Base-by-base conservation (phyloP, 2,797 vertebrate genomes). In the Sphaeramia orbicularis region DNA sequence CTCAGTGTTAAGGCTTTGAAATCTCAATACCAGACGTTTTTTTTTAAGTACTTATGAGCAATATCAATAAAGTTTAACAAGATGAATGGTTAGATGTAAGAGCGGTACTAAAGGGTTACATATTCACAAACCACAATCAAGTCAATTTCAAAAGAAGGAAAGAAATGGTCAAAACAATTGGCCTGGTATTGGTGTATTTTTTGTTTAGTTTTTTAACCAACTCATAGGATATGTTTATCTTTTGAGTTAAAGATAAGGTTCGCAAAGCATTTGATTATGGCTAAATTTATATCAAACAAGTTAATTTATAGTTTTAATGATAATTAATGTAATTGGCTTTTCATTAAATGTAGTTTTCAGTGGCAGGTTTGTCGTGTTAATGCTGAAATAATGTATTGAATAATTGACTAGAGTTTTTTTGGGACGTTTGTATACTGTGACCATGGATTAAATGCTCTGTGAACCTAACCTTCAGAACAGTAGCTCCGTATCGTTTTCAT, bases 1-100 rank as follows among this genome's bases (percentile, higher is more conserved):
- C 86, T n/a, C 89, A 88, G 86, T 92, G 81, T 93, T 95, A 94
- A 94, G 93, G 92, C 92, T 93, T 93, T 88, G 53, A 83, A 89
- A 90, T 88, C 75, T 90, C 86, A 90, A 89, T 91, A 91, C 90
- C 90, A 92, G 81, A 87, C 84, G 65, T n/a, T n/a, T n/a, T 78
- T 83, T 77, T 82, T 84, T 83, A 83, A 72, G 79, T 86, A 85
- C 74, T 79, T 65, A 88, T 79, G 84, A 91, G 72, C 79, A 79
- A 70, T 74, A 83, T 48, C 18, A 24, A 88, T 67, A 36, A 74
- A 49, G 64, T 74, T 57, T 44, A 86, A 87, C 76, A 71, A 68
- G 75, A 85, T 86, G 84, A 50, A 81, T 66, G 78, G 76, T 58
- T 38, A 40, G 68, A 82, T 78, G 73, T 64, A 77, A 68, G 65